Evolutionary conservation across 2,888 invertebrate genomes (phyloP).

Genomic region (Hyles lineata): DNA sequence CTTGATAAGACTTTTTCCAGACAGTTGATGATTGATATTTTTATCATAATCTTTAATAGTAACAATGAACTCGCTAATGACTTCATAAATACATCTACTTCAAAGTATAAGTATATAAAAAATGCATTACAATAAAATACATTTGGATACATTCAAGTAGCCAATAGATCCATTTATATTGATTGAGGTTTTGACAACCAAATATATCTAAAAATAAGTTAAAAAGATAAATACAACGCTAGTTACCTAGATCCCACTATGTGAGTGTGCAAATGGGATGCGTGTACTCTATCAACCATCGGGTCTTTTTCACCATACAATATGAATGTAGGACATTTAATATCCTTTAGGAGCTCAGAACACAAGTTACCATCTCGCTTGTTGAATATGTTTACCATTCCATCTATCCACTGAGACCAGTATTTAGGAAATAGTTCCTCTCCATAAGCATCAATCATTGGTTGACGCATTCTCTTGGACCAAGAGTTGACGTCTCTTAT

Average conservation of each 20-base stretch:
- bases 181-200: too few relatives aligned
- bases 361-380: slow-evolving; percentile 90
- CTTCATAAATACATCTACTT: too few relatives aligned
- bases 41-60: too few relatives aligned
- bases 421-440: slow-evolving; percentile 87
- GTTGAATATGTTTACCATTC: slow-evolving; percentile 82
- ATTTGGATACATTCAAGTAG: too few relatives aligned
- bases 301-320: slow-evolving; percentile 94
- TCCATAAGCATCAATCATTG: slow-evolving; percentile 90
- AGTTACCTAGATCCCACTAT: slow-evolving; percentile 87
- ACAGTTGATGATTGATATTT: too few relatives aligned
- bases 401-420: slow-evolving; percentile 91
- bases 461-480: slow-evolving; percentile 91
- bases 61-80: too few relatives aligned
- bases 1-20: too few relatives aligned
- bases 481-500: slow-evolving; percentile 90
- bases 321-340: slow-evolving; percentile 91
- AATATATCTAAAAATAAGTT: neutral
- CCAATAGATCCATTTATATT: too few relatives aligned
- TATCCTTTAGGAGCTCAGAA: slow-evolving; percentile 84
- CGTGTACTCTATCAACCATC: slow-evolving; percentile 90
- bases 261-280: slow-evolving; percentile 87
- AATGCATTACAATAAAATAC: too few relatives aligned
- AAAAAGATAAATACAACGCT: slow-evolving; percentile 16
- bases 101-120: too few relatives aligned